Evolutionary conservation across 2,113 vertebrate genomes (phyloP).

Genomic region (Tachysurus vachellii): DNA sequence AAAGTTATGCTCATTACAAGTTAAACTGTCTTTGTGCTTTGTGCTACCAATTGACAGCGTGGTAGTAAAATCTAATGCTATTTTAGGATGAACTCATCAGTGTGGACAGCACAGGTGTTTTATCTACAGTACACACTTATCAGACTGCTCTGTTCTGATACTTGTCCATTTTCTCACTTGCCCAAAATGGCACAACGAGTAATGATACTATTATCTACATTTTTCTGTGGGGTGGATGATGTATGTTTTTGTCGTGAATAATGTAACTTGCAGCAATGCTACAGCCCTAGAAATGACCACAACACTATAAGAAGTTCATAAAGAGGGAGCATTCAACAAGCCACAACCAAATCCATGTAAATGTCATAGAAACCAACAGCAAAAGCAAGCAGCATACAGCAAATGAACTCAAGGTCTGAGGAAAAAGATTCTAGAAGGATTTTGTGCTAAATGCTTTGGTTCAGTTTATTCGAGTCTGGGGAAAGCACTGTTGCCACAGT

Average conservation of each 20-base stretch:
- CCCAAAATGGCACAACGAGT: neutral
- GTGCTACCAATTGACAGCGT: neutral
- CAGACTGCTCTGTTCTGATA: neutral
- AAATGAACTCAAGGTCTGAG: neutral
- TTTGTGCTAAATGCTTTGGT: neutral
- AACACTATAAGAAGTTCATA: neutral
- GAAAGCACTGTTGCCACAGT: neutral
- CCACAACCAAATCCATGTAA: neutral
- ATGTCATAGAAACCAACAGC: neutral
- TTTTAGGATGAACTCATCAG: neutral
- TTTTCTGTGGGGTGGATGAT: neutral
- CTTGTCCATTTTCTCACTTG: neutral
- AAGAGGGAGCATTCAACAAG: neutral
- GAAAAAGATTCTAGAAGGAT: neutral
- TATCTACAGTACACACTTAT: neutral
- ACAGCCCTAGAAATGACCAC: neutral
- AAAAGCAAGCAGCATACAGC: neutral
- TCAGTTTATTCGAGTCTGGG: neutral
- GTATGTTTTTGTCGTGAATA: neutral
- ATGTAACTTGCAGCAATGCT: neutral
- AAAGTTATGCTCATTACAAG: neutral
- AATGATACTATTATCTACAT: neutral
- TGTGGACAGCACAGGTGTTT: neutral
- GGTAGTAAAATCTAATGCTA: slow-evolving; percentile 2
- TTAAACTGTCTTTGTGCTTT: neutral